phyloP scores from a whole-genome alignment of 2,888 invertebrate species.

The Antheraea assamensis region DNA sequence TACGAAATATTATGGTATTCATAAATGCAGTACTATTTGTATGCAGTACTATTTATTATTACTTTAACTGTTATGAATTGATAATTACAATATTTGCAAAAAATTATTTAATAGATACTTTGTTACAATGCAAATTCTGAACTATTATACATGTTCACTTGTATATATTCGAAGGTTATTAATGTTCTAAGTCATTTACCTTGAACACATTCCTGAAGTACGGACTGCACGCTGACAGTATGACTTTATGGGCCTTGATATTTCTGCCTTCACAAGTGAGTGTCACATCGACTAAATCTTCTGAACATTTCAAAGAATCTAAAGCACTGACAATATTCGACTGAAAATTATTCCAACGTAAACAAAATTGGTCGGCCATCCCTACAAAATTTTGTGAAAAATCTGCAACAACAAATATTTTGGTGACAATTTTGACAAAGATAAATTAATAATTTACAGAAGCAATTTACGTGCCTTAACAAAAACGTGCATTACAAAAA shows the following conservation, averaged over 20 bases:
- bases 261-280: constrained; percentile 87
- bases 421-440: constrained; percentile 49
- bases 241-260: constrained; percentile 89
- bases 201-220: constrained; percentile 89
- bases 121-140: constrained; percentile 21
- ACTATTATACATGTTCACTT: constrained; percentile 43
- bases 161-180: constrained; percentile 72
- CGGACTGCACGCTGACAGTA: constrained; percentile 88
- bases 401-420: constrained; percentile 55
- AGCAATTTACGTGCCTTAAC: constrained; percentile 41
- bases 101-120: neutral
- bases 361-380: constrained; percentile 86
- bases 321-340: constrained; percentile 86
- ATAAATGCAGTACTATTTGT: neutral
- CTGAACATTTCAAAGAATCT: constrained; percentile 86
- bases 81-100: neutral
- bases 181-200: constrained; percentile 82
- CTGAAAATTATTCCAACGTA: constrained; percentile 89
- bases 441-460: constrained; percentile 30
- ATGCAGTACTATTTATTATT: neutral
- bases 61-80: neutral
- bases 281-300: constrained; percentile 88
- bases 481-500: constrained; percentile 50
- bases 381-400: constrained; percentile 59
- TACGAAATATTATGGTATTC: neutral